Evolutionary conservation across 2,888 invertebrate genomes (phyloP).

Genomic region (Gnatocerus cornutus): DNA sequence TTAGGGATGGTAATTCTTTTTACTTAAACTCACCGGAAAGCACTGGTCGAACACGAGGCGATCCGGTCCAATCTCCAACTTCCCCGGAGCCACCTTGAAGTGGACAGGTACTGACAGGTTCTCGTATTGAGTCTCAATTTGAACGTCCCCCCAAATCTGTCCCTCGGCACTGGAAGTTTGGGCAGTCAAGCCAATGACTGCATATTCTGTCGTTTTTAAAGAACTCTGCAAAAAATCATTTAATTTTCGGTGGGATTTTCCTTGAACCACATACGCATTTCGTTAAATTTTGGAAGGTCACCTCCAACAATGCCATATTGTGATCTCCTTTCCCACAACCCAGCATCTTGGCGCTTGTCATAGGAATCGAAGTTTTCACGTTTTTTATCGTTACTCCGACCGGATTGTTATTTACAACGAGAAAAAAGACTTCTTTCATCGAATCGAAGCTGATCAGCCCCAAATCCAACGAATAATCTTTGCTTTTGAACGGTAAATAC

Average conservation of each 20-base stretch:
- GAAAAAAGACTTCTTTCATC: conserved; percentile 81
- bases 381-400: conserved; percentile 78
- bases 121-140: conserved; percentile 82
- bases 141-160: conserved; percentile 79
- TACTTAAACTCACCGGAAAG: conserved; percentile 80
- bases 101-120: conserved; percentile 81
- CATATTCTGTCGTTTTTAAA: conserved; percentile 77
- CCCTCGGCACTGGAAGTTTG: conserved; percentile 81
- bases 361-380: conserved; percentile 76
- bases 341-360: conserved; percentile 75
- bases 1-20: conserved; percentile 6
- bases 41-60: conserved; percentile 83
- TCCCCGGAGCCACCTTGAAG: conserved; percentile 84
- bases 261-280: conserved; percentile 60
- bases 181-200: conserved; percentile 82
- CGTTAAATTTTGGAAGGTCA: conserved; percentile 67
- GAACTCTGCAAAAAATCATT: conserved; percentile 67
- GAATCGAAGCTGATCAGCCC: conserved; percentile 79
- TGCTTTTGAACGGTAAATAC: conserved; percentile 68
- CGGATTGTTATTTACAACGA: conserved; percentile 84
- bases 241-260: no score
- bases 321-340: conserved; percentile 75
- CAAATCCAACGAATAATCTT: conserved; percentile 74
- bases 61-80: conserved; percentile 80
- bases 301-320: conserved; percentile 65